These are phyloP conservation scores for Antitype chi DNA, from an alignment of 2,888 invertebrate species.

Conservation along the genomic window DNA sequence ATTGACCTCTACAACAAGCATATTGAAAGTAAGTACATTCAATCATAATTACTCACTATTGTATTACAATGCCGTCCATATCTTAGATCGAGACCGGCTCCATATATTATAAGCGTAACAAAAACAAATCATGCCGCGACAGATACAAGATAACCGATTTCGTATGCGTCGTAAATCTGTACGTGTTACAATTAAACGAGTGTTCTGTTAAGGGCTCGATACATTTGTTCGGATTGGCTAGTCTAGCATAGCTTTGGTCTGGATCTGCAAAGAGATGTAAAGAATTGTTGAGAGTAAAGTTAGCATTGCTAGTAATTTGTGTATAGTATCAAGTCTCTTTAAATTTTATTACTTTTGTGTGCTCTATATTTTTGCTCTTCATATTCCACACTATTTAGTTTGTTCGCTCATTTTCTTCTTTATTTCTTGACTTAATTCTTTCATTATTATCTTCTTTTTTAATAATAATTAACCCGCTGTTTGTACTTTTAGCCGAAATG, in stretches of 20 bases:
- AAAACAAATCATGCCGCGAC: slow-evolving; percentile 80
- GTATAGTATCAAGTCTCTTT: background rate
- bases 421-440: background rate
- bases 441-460: background rate
- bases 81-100: slow-evolving; percentile 66
- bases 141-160: slow-evolving; percentile 83
- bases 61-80: slow-evolving; percentile 62
- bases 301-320: too few species aligned
- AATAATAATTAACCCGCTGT: too few species aligned
- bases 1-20: slow-evolving; percentile 47
- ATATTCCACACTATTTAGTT: background rate
- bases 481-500: background rate
- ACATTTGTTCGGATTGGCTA: slow-evolving; percentile 49
- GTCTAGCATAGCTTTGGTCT: background rate
- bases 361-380: background rate
- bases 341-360: background rate
- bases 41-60: slow-evolving; percentile 69
- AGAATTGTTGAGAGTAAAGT: too few species aligned
- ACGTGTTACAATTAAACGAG: slow-evolving; percentile 82
- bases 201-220: slow-evolving; percentile 65
- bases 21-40: slow-evolving; percentile 56
- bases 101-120: slow-evolving; percentile 77
- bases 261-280: background rate
- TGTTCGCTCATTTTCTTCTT: background rate
- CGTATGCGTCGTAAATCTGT: slow-evolving; percentile 81